Base-by-base conservation (phyloP, 2,888 invertebrate species). In the Exocentrus adspersus region DNA sequence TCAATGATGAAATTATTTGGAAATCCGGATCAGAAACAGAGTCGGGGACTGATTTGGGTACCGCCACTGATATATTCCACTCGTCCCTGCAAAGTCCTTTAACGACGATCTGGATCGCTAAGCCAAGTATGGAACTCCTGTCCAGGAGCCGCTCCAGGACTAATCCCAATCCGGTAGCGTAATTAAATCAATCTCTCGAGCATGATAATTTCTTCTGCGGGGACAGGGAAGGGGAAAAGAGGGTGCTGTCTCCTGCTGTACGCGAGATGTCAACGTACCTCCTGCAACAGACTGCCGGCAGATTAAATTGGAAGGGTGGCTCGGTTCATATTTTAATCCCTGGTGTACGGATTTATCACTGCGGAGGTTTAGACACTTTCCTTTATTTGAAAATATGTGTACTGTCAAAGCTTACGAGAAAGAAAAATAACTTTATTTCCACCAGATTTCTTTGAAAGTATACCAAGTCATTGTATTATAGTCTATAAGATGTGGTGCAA, bases 1-100 rank as follows among this genome's bases (percentile, higher is more conserved):
- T 78, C 78, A 77, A 78, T 78, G 78, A 79, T 78, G 77, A 78
- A 79, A 79, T 79, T 78, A 78, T 76, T 77, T 71, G 77, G 78
- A 79, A 79, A 79, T 73, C 70, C 70, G 71, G 73, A 75, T 75
- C n/a, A n/a, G n/a, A n/a, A n/a, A n/a, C n/a, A n/a, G n/a, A n/a
- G n/a, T n/a, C n/a, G n/a, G n/a, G n/a, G n/a, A n/a, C n/a, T n/a
- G n/a, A n/a, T n/a, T n/a, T n/a, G n/a, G n/a, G n/a, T n/a, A n/a
- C 24, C 37, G 37, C 37, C 37, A n/a, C 37, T 37, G 45, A 20
- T 20, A 20, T 19, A 20, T n/a, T 9, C n/a, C 20, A 20, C 9
- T 20, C 10, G n/a, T 45, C 19, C 19, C 19, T 20, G 28, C 10
- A 16, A 28, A 48, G 28, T 28, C 28, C 24, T 28, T 28, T 48